Base-by-base conservation (phyloP, 2,888 invertebrate genomes). In the Eurytoma californica region DNA sequence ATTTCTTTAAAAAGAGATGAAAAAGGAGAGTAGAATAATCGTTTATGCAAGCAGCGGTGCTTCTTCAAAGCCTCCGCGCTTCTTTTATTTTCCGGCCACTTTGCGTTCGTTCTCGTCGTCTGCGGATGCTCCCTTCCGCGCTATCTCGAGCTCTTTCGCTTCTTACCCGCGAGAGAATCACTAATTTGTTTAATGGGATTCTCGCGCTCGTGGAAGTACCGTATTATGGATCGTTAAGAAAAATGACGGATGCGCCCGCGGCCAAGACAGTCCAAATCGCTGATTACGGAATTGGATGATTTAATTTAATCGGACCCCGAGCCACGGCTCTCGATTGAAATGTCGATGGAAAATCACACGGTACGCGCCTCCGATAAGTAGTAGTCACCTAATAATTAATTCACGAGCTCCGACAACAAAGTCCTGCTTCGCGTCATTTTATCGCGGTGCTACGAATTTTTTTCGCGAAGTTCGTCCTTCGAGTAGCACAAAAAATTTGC, bases 151-250 rank as follows among this genome's bases (percentile, higher is more conserved):
- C n/a, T 16, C 14, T 24, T 14, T 9, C 30, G 30, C 30, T 55
- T 39, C 47, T n/a, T 39, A 4, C 20, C 5, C 60, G 14, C 51
- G 63, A 20, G 60, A 69, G 61, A 77, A 78, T 75, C 72, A 57
- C 72, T 81, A 78, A 78, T 78, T 81, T 55, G 72, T 72, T 78
- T 80, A 77, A 77, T 78, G 72, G 72, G 24, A 63, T 53, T 65
- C 66, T 70, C 72, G 74, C 79, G 73, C 67, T 20, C 51, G 63
- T 63, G 28, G 51, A 55, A 67, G 74, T 80, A 77, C 72, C 77
- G 80, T 77, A 77, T 77, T 77, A 73, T 28, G 76, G 75, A 24
- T 81, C 81, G 78, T 81, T 81, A 81, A 75, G 78, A 78, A 78
- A 78, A 78, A 81, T 81, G 81, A 81, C 78, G 78, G 75, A 75